Base-by-base conservation (phyloP, 2,888 invertebrate genomes). In the Drosophila ezoana region DNA sequence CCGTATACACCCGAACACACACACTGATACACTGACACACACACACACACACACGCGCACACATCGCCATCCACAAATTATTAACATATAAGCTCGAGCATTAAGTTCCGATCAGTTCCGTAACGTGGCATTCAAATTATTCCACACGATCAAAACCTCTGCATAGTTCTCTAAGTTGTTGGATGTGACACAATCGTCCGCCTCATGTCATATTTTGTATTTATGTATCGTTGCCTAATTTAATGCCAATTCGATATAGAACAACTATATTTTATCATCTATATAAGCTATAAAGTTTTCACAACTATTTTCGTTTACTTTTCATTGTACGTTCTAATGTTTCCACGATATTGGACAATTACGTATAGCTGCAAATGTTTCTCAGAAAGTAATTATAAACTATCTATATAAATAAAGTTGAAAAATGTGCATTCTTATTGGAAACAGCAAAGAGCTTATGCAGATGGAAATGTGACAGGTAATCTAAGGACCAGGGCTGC, bases 371-470 rank as follows among this genome's bases (percentile, higher is more conserved):
- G 71, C 53, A 45, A 65, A 62, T 74, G 70, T 74, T 74, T 70
- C 60, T 70, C 74, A 65, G 58, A 66, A 75, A 63, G 35, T 57
- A 54, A 71, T 61, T 61, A 76, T 67, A 67, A 76, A 69, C 47
- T 64, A 72, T 68, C 63, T 44, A 59, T 56, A 61, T 61, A 44
- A 57, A 63, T 67, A 69, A 68, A 66, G 4, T 5, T 14, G 1
- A 8, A 4, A n/a, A 10, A 13, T 4, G 13, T 35, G 11, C 35
- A 35, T 11, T 35, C 9, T 11, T 35, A 4, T 35, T 35, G 13
- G 2, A 28, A 28, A 28, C 28, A 1, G 6, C 18, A 28, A 8
- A 28, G 28, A 28, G 28, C 28, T 28, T 8, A 28, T 2, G 8
- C 28, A 28, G 28, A 28, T 28, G 28, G 8, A 2, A 28, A 8